Conservation (phyloP, 1,140 invertebrate species). For the Trichomalopsis sarcophagae region DNA sequence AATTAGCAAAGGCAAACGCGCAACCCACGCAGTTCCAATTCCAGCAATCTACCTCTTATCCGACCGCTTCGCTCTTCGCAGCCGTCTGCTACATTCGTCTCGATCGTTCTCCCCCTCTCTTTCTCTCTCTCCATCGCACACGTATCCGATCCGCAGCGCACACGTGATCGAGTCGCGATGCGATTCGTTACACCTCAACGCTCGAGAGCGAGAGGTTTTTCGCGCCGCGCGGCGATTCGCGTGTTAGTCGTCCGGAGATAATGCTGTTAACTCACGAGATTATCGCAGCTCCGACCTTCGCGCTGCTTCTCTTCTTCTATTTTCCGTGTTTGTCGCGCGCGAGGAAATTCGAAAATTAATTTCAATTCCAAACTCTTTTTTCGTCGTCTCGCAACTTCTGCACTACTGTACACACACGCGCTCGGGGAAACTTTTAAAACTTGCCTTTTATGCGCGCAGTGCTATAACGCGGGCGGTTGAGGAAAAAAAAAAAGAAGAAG, state of each 20-base stretch:
- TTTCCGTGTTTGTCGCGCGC: neutral
- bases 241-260: slow-evolving; percentile 54
- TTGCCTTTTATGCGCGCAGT: neutral
- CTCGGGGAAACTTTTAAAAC: neutral
- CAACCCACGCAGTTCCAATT: slow-evolving; percentile 14
- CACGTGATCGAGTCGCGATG: neutral
- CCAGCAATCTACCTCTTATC: neutral
- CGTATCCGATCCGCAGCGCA: neutral
- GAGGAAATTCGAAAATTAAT: neutral
- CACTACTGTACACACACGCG: neutral
- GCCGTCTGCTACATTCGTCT: neutral
- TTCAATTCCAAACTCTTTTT: neutral
- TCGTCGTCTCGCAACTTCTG: neutral
- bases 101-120: neutral
- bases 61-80: neutral
- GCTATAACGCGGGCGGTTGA: neutral
- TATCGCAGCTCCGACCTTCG: slow-evolving; percentile 50
- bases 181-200: slow-evolving; percentile 37
- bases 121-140: neutral
- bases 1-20: slow-evolving; percentile 23
- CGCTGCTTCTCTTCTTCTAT: too few species aligned
- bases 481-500: neutral
- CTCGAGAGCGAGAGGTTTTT: slow-evolving; percentile 9
- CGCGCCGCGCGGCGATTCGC: slow-evolving; percentile 17
- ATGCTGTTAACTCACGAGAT: slow-evolving; percentile 63